Percentiles rank a stretch among this genome's conserved stretches.
Conservation (phyloP, 2,113 vertebrate species). For the Lophochroa leadbeateri region DNA sequence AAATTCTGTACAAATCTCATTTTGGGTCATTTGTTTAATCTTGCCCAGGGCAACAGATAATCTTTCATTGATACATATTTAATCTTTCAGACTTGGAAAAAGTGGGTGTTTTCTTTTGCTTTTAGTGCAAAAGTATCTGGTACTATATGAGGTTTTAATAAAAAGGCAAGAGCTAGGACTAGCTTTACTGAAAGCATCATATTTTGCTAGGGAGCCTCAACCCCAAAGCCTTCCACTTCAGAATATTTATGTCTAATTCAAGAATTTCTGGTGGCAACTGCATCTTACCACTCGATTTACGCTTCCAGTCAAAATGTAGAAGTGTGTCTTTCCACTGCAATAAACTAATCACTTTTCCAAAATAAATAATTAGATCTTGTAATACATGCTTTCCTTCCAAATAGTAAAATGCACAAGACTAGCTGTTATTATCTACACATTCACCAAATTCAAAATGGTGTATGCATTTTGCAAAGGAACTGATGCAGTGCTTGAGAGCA, state of each 20-base stretch:
- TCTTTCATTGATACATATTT: background rate
- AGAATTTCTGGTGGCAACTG: background rate
- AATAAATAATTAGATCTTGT: background rate
- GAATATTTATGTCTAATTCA: background rate
- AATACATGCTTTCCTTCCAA: background rate
- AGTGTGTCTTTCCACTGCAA: background rate
- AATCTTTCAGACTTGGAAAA: background rate
- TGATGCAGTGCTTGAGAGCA: background rate
- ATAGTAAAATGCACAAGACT: background rate
- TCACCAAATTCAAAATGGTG: background rate
- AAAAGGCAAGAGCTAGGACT: background rate
- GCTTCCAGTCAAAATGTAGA: background rate
- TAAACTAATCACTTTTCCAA: background rate
- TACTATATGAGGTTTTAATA: background rate
- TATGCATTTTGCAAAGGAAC: background rate
- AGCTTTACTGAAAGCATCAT: background rate
- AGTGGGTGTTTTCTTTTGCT: background rate
- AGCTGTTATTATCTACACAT: background rate
- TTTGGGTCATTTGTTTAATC: background rate
- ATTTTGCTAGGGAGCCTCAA: background rate
- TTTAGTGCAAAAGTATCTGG: background rate
- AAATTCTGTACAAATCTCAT: background rate
- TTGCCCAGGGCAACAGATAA: background rate
- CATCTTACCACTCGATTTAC: background rate
- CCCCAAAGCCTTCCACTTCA: background rate